Conservation (phyloP, 2,888 invertebrate species). For the Epsilonema sp. region DNA sequence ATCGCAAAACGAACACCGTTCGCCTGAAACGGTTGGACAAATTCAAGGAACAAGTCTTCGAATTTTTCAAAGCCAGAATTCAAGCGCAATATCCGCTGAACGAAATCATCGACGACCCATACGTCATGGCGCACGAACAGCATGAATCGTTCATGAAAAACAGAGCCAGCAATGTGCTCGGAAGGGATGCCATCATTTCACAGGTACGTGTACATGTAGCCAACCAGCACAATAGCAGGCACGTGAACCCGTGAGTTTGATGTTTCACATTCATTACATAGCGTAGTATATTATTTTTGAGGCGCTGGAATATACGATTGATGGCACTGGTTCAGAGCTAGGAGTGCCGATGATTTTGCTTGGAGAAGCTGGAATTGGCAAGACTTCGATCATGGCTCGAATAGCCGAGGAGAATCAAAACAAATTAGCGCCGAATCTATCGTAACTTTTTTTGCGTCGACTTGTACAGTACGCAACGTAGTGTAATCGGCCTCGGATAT, state of each 20-base stretch:
- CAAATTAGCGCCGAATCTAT: too few species aligned
- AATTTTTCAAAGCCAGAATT: not conserved
- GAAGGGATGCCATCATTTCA: not conserved
- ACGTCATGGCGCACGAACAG: not conserved
- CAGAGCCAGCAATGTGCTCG: not conserved
- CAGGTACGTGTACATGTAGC: too few species aligned
- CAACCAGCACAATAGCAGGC: too few species aligned
- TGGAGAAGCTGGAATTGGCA: not conserved
- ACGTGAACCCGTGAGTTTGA: too few species aligned
- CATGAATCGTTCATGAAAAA: not conserved
- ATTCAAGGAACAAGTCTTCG: not conserved
- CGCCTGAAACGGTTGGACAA: not conserved
- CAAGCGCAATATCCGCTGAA: not conserved
- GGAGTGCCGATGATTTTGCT: not conserved
- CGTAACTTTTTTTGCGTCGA: too few species aligned
- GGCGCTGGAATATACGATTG: too few species aligned
- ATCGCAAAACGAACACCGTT: not conserved
- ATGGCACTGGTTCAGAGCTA: not conserved
- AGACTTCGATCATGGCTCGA: not conserved
- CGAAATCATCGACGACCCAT: not conserved
- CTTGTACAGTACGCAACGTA: too few species aligned
- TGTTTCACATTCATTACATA: too few species aligned
- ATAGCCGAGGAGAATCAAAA: too few species aligned
- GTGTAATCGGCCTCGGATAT: too few species aligned
- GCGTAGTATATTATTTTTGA: too few species aligned